These are phyloP conservation scores for Amphiprion percula DNA, from an alignment of 2,113 vertebrate species.

Conservation along the genomic window DNA sequence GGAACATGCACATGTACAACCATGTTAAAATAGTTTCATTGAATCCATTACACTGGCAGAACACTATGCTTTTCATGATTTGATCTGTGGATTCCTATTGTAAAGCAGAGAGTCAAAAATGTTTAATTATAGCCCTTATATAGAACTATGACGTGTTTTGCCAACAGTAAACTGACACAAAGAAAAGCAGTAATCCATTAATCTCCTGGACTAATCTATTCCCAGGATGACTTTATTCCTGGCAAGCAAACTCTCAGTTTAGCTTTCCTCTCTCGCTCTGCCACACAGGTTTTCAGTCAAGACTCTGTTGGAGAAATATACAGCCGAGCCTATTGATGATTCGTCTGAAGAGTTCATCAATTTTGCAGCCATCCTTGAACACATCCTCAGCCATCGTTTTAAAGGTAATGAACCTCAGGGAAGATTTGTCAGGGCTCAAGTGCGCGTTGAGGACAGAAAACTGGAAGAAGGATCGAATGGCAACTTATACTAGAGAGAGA, in stretches of 20 bases:
- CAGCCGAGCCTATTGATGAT: constrained; percentile 94
- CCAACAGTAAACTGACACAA: constrained; percentile 13
- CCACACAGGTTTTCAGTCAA: constrained; percentile 90
- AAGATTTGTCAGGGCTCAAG: background rate
- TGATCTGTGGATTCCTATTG: background rate
- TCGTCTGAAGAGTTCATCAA: constrained; percentile 97
- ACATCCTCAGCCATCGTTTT: constrained; percentile 96
- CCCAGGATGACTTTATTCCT: background rate
- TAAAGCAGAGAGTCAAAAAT: background rate
- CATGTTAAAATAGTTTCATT: background rate
- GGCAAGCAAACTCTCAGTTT: background rate
- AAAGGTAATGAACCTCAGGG: constrained; percentile 84
- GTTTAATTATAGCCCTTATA: background rate
- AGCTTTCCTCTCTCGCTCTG: background rate
- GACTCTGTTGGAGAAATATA: constrained; percentile 95
- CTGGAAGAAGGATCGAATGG: no score
- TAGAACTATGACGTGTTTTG: background rate
- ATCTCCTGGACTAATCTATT: constrained; percentile 12
- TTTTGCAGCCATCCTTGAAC: constrained; percentile 95
- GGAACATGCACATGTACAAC: no score
- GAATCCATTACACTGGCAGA: background rate
- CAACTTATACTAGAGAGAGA: no score
- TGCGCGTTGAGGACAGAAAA: background rate
- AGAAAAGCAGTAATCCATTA: constrained; percentile 1
- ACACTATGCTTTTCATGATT: background rate